Conservation (phyloP, 2,113 vertebrate genomes). For the Pachyramphus minor region DNA sequence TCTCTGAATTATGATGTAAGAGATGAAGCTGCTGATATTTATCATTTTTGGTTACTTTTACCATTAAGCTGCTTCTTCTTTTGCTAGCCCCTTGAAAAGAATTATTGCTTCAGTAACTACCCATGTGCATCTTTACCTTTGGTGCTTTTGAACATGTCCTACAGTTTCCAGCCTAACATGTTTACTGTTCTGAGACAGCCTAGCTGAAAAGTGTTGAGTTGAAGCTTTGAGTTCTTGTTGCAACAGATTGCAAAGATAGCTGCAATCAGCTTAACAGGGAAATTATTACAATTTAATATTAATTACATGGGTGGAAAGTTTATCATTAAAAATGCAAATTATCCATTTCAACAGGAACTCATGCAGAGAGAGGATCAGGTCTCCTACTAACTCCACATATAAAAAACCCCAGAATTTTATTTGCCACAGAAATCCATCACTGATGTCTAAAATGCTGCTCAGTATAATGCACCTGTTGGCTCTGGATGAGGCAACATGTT, state of each 20-base stretch:
- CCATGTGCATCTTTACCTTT: neutral
- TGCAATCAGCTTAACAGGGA: neutral
- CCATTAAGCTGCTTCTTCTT: neutral
- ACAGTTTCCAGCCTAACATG: neutral
- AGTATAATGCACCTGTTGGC: fast-evolving
- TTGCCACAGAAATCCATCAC: neutral
- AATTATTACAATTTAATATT: neutral
- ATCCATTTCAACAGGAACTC: neutral
- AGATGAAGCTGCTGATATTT: neutral
- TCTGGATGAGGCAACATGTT: neutral
- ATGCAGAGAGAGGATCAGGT: neutral
- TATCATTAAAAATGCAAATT: neutral
- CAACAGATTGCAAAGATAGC: neutral
- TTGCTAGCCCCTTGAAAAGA: neutral
- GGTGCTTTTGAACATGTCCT: neutral
- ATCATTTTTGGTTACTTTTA: neutral
- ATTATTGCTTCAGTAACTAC: neutral
- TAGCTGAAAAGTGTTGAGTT: neutral
- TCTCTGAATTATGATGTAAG: neutral
- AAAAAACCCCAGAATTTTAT: neutral
- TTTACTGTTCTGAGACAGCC: neutral
- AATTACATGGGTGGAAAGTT: neutral
- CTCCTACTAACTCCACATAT: neutral
- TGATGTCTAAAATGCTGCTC: neutral
- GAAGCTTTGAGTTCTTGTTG: neutral